phyloP scores from a whole-genome alignment of 2,888 invertebrate genomes.

The Himalopsyche kuldschensis region DNA sequence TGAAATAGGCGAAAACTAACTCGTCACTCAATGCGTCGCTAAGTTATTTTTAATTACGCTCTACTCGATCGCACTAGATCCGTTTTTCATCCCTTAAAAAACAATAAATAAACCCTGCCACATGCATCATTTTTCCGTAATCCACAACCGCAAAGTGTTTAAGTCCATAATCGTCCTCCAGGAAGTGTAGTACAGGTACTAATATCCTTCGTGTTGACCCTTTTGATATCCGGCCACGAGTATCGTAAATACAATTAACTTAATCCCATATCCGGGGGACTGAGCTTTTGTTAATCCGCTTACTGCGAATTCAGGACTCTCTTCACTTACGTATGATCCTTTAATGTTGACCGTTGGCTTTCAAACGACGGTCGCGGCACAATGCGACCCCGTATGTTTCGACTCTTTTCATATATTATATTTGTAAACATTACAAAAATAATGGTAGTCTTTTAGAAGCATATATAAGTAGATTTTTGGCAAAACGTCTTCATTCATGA shows the following conservation, averaged over 20 bases:
- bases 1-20: too few relatives aligned
- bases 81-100: background rate
- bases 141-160: background rate
- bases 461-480: too few relatives aligned
- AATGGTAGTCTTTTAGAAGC: too few relatives aligned
- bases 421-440: too few relatives aligned
- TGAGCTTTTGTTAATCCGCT: conserved; percentile 26
- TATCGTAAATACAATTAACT: conserved; percentile 36
- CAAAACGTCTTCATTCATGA: too few relatives aligned
- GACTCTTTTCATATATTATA: background rate
- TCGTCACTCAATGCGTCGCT: too few relatives aligned
- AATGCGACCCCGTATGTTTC: background rate
- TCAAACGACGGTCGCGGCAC: background rate
- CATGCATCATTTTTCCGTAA: background rate
- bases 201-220: conserved; percentile 22
- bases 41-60: background rate
- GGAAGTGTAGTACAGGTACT: conserved; percentile 15
- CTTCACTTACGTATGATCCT: conserved; percentile 7
- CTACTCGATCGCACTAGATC: background rate
- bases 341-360: conserved; percentile 1
- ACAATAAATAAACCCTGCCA: background rate
- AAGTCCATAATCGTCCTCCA: conserved; percentile 19
- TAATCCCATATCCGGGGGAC: conserved; percentile 23
- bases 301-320: conserved; percentile 20
- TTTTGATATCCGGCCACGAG: conserved; percentile 16